Conservation (phyloP, 2,113 vertebrate species). For the Raja brachyura region DNA sequence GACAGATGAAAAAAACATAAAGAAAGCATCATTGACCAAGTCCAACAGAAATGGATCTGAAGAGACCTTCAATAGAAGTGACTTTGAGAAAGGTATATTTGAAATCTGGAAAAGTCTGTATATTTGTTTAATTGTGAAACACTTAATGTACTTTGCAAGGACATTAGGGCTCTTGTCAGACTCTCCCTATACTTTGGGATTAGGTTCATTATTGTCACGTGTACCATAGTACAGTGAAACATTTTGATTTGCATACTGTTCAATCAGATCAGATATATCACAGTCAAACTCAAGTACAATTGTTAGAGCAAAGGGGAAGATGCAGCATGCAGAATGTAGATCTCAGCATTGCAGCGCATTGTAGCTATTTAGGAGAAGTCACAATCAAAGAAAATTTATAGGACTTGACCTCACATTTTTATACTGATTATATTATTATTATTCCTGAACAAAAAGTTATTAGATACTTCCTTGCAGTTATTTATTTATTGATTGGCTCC, state of each 20-base stretch:
- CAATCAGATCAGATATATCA: too few relatives aligned
- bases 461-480: background rate
- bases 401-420: background rate
- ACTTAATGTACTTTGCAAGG: background rate
- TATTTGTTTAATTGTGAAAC: constrained; percentile 1
- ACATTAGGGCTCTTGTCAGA: background rate
- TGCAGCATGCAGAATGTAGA: too few relatives aligned
- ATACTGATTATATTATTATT: background rate
- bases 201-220: too few relatives aligned
- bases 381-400: background rate
- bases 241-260: too few relatives aligned
- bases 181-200: background rate
- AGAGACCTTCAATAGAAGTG: constrained; percentile 75
- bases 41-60: constrained; percentile 82
- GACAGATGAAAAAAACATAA: constrained; percentile 70
- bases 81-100: constrained; percentile 70
- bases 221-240: too few relatives aligned
- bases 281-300: too few relatives aligned
- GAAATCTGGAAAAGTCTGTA: background rate
- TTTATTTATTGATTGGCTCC: background rate
- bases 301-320: too few relatives aligned
- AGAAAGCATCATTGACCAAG: constrained; percentile 76
- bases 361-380: background rate
- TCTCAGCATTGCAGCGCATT: too few relatives aligned
- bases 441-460: constrained; percentile 8